Percentiles rank a stretch among this genome's conserved stretches.
These are phyloP conservation scores for Agrotis ipsilon DNA, from an alignment of 2,888 invertebrate genomes.

Conservation along the genomic window DNA sequence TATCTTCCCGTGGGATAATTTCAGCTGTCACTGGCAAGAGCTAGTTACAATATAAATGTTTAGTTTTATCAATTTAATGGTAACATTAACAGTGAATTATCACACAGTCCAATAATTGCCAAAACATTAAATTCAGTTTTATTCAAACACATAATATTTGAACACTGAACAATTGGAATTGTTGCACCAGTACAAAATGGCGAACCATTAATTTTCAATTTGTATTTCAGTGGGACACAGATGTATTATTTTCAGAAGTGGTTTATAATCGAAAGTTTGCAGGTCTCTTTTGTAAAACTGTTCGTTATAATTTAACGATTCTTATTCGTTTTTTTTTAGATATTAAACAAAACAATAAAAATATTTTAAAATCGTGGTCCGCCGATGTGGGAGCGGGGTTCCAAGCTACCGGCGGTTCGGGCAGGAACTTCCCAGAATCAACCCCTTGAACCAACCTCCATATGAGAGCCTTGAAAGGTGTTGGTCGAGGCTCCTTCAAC, in stretches of 20 bases:
- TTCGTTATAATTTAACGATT: background rate
- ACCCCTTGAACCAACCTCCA: too few species aligned
- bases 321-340: too few species aligned
- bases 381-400: too few species aligned
- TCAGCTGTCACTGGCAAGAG: too few species aligned
- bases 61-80: background rate
- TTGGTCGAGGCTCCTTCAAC: too few species aligned
- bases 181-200: conserved; percentile 69
- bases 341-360: too few species aligned
- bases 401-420: too few species aligned
- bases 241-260: conserved; percentile 50
- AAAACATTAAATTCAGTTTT: conserved; percentile 47
- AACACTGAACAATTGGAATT: conserved; percentile 62
- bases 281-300: background rate
- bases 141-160: conserved; percentile 59
- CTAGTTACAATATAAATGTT: background rate
- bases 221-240: conserved; percentile 62
- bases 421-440: too few species aligned
- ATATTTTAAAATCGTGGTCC: too few species aligned
- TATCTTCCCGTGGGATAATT: too few species aligned
- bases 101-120: conserved; percentile 4
- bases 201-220: conserved; percentile 77
- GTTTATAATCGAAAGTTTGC: background rate
- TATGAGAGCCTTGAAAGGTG: too few species aligned
- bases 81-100: conserved; percentile 9